Evolutionary conservation across 1,140 invertebrate species (phyloP).

Genomic region (Anoplolepis gracilipes): DNA sequence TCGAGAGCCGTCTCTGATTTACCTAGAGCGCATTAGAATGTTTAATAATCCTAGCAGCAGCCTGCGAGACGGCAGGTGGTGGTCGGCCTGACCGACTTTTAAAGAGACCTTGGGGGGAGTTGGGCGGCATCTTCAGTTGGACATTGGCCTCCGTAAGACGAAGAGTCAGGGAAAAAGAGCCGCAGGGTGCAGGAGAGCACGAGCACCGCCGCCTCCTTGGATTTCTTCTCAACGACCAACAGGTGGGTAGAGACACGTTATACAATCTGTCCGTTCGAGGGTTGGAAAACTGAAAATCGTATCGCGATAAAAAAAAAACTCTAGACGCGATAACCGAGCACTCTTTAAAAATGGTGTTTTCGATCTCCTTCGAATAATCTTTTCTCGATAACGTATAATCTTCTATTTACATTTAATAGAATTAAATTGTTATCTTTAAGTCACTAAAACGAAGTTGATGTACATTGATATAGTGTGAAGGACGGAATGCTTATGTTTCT

Average conservation of each 20-base stretch:
- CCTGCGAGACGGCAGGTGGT: conserved; percentile 77
- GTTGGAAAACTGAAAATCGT: neutral
- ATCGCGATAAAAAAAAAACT: neutral
- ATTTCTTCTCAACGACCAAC: conserved; percentile 26
- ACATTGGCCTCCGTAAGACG: conserved; percentile 85
- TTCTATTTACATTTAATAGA: too few relatives aligned
- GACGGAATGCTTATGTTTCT: too few relatives aligned
- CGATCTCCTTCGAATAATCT: neutral
- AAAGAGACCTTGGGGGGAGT: conserved; percentile 83
- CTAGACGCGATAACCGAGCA: neutral
- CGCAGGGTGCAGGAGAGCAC: conserved; percentile 77
- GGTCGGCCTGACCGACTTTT: conserved; percentile 82
- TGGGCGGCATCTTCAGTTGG: conserved; percentile 84
- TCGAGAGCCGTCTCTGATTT: conserved; percentile 65
- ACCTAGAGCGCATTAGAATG: conserved; percentile 77
- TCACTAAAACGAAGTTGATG: too few relatives aligned
- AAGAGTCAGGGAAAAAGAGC: conserved; percentile 83
- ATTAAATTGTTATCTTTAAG: too few relatives aligned
- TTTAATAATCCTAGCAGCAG: conserved; percentile 80
- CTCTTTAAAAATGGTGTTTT: neutral
- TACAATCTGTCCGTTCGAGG: conserved; percentile 23
- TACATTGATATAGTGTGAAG: neutral
- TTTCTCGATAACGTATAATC: too few relatives aligned
- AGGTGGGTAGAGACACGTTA: conserved; percentile 53
- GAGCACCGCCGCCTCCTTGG: conserved; percentile 50